Percentiles rank a stretch among this genome's conserved stretches.
Evolutionary conservation across 2,113 vertebrate genomes (phyloP).

Genomic region (Cardinalis cardinalis): DNA sequence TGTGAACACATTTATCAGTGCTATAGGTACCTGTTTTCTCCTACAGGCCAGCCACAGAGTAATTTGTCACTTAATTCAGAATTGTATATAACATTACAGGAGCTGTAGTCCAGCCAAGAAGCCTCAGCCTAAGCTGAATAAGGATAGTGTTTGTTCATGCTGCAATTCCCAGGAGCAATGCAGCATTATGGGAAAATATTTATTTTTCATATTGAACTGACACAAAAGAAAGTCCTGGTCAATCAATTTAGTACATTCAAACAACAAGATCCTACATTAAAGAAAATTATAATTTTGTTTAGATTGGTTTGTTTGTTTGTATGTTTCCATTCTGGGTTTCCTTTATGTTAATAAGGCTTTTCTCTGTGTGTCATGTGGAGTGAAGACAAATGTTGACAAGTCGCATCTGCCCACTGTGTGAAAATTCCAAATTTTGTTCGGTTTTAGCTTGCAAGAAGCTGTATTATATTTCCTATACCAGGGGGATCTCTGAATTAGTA

Average conservation of each 20-base stretch:
- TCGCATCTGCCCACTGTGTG: background rate
- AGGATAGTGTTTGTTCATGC: background rate
- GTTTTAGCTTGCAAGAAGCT: slow-evolving; percentile 34
- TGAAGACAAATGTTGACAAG: slow-evolving; percentile 34
- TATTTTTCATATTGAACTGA: slow-evolving; percentile 12
- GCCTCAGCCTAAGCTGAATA: slow-evolving; percentile 4
- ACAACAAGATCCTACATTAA: background rate
- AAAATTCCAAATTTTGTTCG: slow-evolving; percentile 46
- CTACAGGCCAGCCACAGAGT: background rate
- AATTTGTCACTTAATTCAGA: slow-evolving; percentile 45
- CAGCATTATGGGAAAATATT: slow-evolving; percentile 43
- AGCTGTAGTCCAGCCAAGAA: slow-evolving; percentile 31
- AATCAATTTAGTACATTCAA: background rate
- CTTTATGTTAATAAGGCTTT: background rate
- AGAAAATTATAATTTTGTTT: background rate
- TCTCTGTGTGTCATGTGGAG: background rate
- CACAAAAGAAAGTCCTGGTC: background rate
- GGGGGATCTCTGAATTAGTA: slow-evolving; percentile 13
- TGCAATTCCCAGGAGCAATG: slow-evolving; percentile 20
- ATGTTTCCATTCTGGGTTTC: background rate
- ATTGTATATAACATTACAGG: slow-evolving; percentile 19
- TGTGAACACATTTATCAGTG: background rate
- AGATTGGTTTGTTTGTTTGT: background rate
- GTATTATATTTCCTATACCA: slow-evolving; percentile 29
- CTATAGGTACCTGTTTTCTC: slow-evolving; percentile 23